These are phyloP conservation scores for Trachelus tabidus DNA, from an alignment of 2,888 invertebrate species.

Conservation along the genomic window DNA sequence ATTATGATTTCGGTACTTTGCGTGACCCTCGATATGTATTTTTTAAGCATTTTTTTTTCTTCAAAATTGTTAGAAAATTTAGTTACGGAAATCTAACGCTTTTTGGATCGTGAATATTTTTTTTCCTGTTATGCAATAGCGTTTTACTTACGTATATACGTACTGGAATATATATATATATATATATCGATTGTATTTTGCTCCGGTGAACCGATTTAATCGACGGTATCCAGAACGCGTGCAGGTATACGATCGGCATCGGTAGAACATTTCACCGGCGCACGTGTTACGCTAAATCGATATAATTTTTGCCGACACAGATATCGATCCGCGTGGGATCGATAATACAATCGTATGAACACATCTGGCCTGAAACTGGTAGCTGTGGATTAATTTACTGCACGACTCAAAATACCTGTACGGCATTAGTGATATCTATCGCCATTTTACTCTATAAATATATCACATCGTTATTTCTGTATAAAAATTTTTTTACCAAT, in stretches of 20 bases:
- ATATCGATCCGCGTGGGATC: not conserved
- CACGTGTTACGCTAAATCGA: not conserved
- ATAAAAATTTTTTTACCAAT: not conserved
- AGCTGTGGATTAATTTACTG: not conserved
- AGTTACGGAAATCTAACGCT: not conserved
- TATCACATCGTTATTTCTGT: not conserved
- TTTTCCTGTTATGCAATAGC: not conserved
- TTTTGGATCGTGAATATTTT: not conserved
- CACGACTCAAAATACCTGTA: not conserved
- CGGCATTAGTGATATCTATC: not conserved
- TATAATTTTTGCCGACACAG: not conserved
- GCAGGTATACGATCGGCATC: not conserved
- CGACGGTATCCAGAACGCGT: not conserved
- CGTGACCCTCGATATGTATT: conserved; percentile 10
- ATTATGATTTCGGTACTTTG: conserved; percentile 7
- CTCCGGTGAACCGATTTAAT: not conserved
- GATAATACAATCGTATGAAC: not conserved
- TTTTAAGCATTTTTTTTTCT: not conserved
- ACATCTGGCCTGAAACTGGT: not conserved
- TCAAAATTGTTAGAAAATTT: not conserved
- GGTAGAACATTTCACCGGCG: not conserved
- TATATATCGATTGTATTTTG: not conserved
- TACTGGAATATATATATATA: no score
- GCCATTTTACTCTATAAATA: not conserved
- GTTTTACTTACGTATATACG: no score